Evolutionary conservation across 2,797 vertebrate genomes (phyloP), one percentile per base, ranked within the genome.

Genomic region (Columba guinea): DNA sequence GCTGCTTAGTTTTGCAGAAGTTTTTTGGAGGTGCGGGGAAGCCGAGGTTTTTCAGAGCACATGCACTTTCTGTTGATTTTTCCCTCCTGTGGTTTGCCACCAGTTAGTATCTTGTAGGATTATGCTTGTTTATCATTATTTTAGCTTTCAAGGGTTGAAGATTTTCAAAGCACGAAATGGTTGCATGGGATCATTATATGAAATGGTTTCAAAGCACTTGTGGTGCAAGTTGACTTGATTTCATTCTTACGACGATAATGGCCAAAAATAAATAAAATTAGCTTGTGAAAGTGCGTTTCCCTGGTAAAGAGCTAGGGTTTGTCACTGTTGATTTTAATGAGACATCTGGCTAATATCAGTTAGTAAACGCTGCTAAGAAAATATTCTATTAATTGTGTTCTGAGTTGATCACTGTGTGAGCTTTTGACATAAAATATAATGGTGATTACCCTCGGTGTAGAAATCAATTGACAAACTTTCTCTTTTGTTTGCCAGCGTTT

Each of bases 281-380:
- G 94, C 46, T 93, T 78, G 71, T 65, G 77, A 78, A 97, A 97
- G 84, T 92, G 92, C 84, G 62, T 97, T 97, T 97, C 95, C 80
- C 90, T 94, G 70, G 73, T 94, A 49, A 95, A 95, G 95, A 97
- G 62, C 89, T 92, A 79, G 91, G 24, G 84, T 96, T 96, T 97
- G 96, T 97, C 82, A 89, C 70, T 95, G 82, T 84, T 93, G 94
- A 77, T 95, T 97, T 96, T 95, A 97, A 89, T 95, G 93, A 95
- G 92, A 97, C 97, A 98, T 97, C 97, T 98, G 97, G 95, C 95
- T 89, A 93, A 96, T 97, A 97, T 71, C 91, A 93, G 95, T 96
- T 93, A 94, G 93, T 93, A 90, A 95, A 52, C 90, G 90, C 92
- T 96, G 84, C 92, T 97, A 92, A 94, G 87, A 95, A 94, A 89